Evolutionary conservation across 2,113 vertebrate genomes (phyloP), one percentile per base, ranked within the genome.

Genomic region (Hiodon alosoides): DNA sequence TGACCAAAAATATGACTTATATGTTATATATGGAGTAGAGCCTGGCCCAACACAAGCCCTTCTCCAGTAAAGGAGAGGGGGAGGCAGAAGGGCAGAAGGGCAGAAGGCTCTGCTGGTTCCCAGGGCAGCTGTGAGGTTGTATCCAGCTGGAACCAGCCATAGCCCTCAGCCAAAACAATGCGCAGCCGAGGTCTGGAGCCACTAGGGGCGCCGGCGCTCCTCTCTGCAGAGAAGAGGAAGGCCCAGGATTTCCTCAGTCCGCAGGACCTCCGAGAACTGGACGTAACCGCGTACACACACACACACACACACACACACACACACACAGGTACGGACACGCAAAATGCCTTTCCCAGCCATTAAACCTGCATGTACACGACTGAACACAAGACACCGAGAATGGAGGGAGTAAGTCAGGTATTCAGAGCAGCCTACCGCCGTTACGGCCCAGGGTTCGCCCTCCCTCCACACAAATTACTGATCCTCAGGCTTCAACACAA

Each of bases 161-260:
- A 87, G 86, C 87, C 88, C 78, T 81, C 86, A 84, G 85, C 89
- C 84, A 86, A 86, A 89, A 87, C 87, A 89, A 85, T 86, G 82
- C 87, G 4, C 0, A 47, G 72, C 16, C 13, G n/a, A 13, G 17
- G 47, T 31, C 31, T n/a, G 59, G 47, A 67, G 11, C 17, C 52
- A 67, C 16, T 6, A 14, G 46, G 51, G 55, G 55, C 65, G 46
- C n/a, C 58, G 46, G 2, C 46, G 31, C 47, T 58, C 59, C 7
- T 0, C 65, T 68, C 46, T 51, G 31, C 65, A 64, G 17, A 71
- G 17, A 2, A 57, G 61, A 54, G 60, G 3, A 65, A 13, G 10
- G 46, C 14, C 14, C 16, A n/a, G 3, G 31, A 16, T 65, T 51
- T 65, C 17, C 70, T 47, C 13, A 62, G 59, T 52, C 53, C 62